These are phyloP conservation scores for Triops cancriformis DNA, from an alignment of 1,140 invertebrate species.

Conservation along the genomic window DNA sequence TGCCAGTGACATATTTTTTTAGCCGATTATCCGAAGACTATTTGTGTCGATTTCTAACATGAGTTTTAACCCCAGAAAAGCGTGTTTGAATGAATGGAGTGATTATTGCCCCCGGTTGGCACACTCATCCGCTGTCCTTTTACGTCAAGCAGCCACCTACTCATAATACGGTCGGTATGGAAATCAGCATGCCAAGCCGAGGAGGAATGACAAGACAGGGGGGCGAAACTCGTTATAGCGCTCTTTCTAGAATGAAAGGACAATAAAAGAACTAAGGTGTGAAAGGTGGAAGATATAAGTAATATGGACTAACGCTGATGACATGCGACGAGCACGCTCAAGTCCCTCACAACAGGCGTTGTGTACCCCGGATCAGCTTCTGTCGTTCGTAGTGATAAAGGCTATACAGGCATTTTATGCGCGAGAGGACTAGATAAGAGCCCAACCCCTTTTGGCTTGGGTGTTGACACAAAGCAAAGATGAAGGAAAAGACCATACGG, in stretches of 20 bases:
- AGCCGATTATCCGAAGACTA: no score
- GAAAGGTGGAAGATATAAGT: not conserved
- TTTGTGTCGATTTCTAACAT: no score
- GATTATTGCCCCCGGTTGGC: not conserved
- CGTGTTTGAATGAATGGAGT: no score
- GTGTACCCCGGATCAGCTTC: not conserved
- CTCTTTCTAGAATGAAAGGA: not conserved
- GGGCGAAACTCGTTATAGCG: not conserved
- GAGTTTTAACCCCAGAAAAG: no score
- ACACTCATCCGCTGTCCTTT: not conserved
- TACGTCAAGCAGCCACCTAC: not conserved
- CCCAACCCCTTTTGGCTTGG: not conserved
- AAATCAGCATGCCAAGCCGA: not conserved
- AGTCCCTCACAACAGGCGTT: not conserved
- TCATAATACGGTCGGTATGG: not conserved
- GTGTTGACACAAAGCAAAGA: not conserved
- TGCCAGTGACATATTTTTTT: no score
- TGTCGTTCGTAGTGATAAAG: not conserved
- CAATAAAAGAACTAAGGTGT: not conserved
- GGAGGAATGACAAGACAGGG: not conserved
- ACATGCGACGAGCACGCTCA: not conserved
- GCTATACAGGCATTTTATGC: conserved; percentile 5
- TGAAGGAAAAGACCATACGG: not conserved
- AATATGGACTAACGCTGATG: not conserved
- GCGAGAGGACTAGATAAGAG: not conserved